Evolutionary conservation across 2,113 vertebrate species (phyloP).

Genomic region (Cariama cristata): DNA sequence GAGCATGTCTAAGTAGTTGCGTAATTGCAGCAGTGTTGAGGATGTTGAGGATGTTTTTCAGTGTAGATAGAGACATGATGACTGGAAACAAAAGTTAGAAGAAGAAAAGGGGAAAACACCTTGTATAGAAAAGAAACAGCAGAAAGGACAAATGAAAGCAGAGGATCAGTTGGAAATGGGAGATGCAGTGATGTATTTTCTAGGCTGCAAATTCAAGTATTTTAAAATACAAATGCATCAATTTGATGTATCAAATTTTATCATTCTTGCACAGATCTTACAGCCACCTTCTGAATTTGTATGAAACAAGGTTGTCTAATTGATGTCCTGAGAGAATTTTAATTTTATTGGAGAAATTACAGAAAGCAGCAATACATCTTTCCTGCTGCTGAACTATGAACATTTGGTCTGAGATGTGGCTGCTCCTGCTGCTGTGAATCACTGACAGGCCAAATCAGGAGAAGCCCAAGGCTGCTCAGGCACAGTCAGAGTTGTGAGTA

Average conservation of each 20-base stretch:
- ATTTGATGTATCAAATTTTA: background rate
- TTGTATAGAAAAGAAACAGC: background rate
- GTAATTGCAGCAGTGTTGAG: background rate
- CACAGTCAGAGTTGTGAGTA: background rate
- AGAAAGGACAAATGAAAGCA: background rate
- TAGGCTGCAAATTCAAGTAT: background rate
- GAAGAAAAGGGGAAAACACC: background rate
- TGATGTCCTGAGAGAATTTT: background rate
- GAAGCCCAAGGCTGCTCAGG: background rate
- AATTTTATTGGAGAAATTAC: background rate
- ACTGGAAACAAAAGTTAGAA: background rate
- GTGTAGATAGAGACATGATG: background rate
- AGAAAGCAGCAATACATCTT: background rate
- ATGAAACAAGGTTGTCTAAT: background rate
- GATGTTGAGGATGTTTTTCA: background rate
- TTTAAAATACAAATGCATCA: background rate
- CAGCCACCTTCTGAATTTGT: background rate
- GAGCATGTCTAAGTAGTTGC: background rate
- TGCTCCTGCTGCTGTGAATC: background rate
- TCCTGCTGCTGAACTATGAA: background rate
- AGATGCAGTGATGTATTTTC: background rate
- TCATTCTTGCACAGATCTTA: background rate
- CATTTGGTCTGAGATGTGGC: fast-evolving
- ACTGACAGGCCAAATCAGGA: background rate
- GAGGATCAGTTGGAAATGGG: background rate